Base-by-base conservation (phyloP, 2,113 vertebrate genomes). In the Suricata suricatta region DNA sequence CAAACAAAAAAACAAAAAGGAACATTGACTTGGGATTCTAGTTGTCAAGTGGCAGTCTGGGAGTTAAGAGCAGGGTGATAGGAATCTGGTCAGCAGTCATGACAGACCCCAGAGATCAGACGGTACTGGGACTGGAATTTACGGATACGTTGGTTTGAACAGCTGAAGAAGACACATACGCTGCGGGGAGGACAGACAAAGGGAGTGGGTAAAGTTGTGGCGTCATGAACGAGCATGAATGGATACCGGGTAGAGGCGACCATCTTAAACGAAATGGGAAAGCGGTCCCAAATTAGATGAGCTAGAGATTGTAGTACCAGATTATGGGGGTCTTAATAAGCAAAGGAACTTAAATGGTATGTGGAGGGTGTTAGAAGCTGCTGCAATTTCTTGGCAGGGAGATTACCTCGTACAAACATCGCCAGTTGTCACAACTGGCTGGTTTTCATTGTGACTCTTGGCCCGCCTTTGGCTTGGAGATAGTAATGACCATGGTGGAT, bases 401-500 rank as follows among this genome's bases (percentile, higher is more conserved):
- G 60, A 80, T 52, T 68, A 54, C 63, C 93, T 71, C 88, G 69
- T 41, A 29, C 31, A 83, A 94, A 88, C 47, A 64, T 93, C 72
- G 93, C 15, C 38, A n/a, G 54, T 88, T 87, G 47, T 93, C 57
- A 82, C 66, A 81, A 31, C 16, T 64, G 72, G 64, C 90, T 91
- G 72, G 57, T 88, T 96, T 88, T 88, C 71, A 11, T 63, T 66
- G 11, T 79, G 86, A 90, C 21, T 95, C 64, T 88, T 71, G 79
- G 66, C 44, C 83, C 93, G 44, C 23, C 88, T 92, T 96, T 64
- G 77, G 90, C 72, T 85, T 72, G 60, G 71, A 94, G 76, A 69
- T 54, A 50, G 41, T 84, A 71, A 87, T 86, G 68, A 71, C 64
- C 12, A 9, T 31, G 41, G 81, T 64, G 27, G 17, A 64, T 87